Conservation (phyloP, 2,888 invertebrate genomes). For the Oscheius sp. region DNA sequence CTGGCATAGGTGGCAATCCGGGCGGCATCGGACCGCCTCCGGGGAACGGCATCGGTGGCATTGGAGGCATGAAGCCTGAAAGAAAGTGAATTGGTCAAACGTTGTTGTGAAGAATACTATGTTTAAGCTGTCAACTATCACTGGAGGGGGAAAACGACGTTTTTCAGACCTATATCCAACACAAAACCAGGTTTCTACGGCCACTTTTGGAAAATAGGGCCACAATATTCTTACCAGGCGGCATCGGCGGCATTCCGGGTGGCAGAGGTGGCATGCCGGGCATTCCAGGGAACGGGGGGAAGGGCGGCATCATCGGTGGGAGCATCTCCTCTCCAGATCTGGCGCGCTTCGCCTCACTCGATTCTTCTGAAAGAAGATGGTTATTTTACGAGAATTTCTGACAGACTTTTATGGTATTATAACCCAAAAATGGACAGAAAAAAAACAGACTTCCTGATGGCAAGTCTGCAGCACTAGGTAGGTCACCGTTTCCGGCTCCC, state of each 20-base stretch:
- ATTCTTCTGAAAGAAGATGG: constrained; percentile 25
- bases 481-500: constrained; percentile 13
- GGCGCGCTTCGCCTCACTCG: constrained; percentile 12
- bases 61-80: constrained; percentile 30
- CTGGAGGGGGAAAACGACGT: background rate
- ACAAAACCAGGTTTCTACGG: too few species aligned
- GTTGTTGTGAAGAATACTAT: too few species aligned
- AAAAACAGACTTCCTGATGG: constrained; percentile 25
- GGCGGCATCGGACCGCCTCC: constrained; percentile 21
- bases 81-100: background rate
- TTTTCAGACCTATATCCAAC: background rate
- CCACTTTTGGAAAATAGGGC: background rate
- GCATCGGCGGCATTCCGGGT: constrained; percentile 52
- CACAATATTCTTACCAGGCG: background rate
- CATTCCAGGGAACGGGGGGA: constrained; percentile 31
- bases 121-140: too few species aligned
- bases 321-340: background rate
- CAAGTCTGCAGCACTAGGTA: constrained; percentile 35
- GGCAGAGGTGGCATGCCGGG: constrained; percentile 53
- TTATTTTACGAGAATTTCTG: background rate
- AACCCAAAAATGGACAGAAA: background rate
- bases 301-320: constrained; percentile 17
- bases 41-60: constrained; percentile 35
- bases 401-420: background rate
- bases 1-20: background rate